Evolutionary conservation across 1,140 invertebrate genomes (phyloP).

Genomic region (Rhysida immarginata): DNA sequence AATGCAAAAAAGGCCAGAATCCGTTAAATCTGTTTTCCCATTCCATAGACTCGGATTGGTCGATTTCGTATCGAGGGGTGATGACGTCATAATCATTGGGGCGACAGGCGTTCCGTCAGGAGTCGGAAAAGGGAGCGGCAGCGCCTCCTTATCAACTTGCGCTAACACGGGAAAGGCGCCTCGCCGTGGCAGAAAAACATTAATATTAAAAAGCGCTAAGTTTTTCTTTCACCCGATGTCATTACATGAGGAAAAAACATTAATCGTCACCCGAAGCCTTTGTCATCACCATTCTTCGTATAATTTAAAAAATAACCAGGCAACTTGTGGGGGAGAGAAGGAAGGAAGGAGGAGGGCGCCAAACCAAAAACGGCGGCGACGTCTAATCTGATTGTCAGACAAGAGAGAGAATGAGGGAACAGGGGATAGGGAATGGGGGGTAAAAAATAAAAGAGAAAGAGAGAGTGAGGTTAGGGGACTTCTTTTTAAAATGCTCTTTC

Average conservation of each 20-base stretch:
- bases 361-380: background rate
- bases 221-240: background rate
- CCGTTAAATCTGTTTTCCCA: too few species aligned
- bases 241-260: slow-evolving; percentile 1
- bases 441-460: too few species aligned
- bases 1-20: too few species aligned
- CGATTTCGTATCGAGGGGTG: too few species aligned
- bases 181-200: background rate
- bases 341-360: background rate
- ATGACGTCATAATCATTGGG: background rate
- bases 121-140: background rate
- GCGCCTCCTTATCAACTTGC: background rate
- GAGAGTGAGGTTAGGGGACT: too few species aligned
- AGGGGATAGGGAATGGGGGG: too few species aligned
- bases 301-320: slow-evolving; percentile 5
- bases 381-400: background rate
- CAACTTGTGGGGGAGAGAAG: background rate
- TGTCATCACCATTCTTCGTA: slow-evolving; percentile 4
- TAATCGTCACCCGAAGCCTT: slow-evolving; percentile 3
- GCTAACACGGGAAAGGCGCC: background rate
- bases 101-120: too few species aligned
- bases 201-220: background rate
- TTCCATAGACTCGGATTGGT: too few species aligned
- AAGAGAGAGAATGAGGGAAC: too few species aligned
- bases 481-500: too few species aligned